These are phyloP conservation scores for Craterocephalus amniculus DNA, from an alignment of 2,797 vertebrate genomes.

Conservation along the genomic window DNA sequence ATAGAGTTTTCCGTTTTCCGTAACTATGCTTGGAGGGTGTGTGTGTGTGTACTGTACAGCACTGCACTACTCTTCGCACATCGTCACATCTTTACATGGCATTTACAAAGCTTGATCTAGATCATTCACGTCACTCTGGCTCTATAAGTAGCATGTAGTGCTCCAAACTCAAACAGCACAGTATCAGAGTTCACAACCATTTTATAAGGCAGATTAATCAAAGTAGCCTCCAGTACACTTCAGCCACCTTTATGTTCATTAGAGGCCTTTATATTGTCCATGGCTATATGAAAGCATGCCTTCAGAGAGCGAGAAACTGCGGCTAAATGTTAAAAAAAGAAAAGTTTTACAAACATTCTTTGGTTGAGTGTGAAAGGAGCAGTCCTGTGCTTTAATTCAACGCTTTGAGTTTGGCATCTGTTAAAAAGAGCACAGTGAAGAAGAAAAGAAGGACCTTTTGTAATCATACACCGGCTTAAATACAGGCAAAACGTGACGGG, in stretches of 20 bases:
- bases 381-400: conserved; percentile 82
- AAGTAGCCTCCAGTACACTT: conserved; percentile 50
- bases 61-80: conserved; percentile 49
- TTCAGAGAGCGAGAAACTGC: conserved; percentile 38
- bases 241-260: conserved; percentile 53
- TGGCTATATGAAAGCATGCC: conserved; percentile 66
- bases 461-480: conserved; percentile 71
- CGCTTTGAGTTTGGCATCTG: conserved; percentile 69
- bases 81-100: conserved; percentile 55
- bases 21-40: conserved; percentile 51
- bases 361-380: conserved; percentile 82
- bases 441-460: conserved; percentile 62
- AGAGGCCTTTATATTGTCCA: conserved; percentile 55
- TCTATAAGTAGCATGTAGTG: conserved; percentile 50
- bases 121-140: conserved; percentile 44
- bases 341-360: conserved; percentile 77
- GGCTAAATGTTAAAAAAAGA: conserved; percentile 48
- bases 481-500: conserved; percentile 77
- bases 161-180: conserved; percentile 80
- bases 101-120: conserved; percentile 66
- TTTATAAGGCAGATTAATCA: conserved; percentile 78
- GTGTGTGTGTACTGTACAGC: conserved; percentile 55
- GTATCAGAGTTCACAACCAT: conserved; percentile 87
- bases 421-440: conserved; percentile 65
- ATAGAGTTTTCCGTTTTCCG: conserved; percentile 67